Evolutionary conservation across 2,888 invertebrate genomes (phyloP).

Genomic region (Liodrosophila aerea): DNA sequence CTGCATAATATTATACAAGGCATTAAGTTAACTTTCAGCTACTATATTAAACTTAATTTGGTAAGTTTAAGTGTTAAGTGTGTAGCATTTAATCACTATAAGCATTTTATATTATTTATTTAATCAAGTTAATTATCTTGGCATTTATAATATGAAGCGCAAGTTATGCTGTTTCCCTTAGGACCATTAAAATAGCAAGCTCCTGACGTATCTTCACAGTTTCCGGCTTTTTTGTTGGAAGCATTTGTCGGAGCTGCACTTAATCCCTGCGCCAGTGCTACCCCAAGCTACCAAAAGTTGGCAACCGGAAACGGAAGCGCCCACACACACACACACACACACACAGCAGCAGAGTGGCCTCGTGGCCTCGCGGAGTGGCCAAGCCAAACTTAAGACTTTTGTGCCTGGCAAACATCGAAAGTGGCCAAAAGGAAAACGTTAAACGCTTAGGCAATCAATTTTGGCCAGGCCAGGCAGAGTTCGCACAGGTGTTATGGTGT

Average conservation of each 20-base stretch:
- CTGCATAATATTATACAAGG: no score
- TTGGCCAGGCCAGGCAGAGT: neutral
- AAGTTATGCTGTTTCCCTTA: no score
- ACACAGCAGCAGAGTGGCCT: neutral
- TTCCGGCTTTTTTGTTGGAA: neutral
- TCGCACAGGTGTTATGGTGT: constrained; percentile 1
- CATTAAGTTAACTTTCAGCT: no score
- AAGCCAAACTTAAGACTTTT: constrained; percentile 22
- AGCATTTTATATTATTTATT: no score
- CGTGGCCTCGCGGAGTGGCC: constrained; percentile 3
- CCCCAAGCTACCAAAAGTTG: constrained; percentile 8
- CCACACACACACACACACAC: constrained; percentile 13
- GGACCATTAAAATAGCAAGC: neutral
- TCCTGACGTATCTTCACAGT: neutral
- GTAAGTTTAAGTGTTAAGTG: no score
- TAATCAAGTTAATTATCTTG: no score
- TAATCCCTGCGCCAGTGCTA: constrained; percentile 18
- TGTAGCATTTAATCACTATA: no score
- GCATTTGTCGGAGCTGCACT: constrained; percentile 19
- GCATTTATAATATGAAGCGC: no score
- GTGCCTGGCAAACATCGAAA: constrained; percentile 8
- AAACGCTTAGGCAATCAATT: neutral
- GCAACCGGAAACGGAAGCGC: constrained; percentile 41
- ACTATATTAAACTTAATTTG: no score
- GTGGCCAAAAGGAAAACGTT: constrained; percentile 4